phyloP scores from a whole-genome alignment of 2,797 vertebrate species.

The Silurus lanzhouensis region DNA sequence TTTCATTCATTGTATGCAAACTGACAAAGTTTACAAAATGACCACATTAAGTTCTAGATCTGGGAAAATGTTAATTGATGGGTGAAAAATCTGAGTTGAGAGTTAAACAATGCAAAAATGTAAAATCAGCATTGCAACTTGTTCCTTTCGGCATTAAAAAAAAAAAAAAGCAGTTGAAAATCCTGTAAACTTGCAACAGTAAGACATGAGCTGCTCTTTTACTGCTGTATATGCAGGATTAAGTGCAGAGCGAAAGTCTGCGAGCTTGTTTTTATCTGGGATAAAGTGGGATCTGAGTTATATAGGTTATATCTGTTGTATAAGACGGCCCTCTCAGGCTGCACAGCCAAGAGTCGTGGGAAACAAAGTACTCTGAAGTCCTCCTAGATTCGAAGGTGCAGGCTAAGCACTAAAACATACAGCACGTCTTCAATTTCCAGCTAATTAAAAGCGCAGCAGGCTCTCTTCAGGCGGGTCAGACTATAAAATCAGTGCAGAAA shows the following conservation, averaged over 20 bases:
- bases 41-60: neutral
- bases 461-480: slow-evolving; percentile 14
- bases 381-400: neutral
- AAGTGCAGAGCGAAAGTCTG: neutral
- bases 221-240: neutral
- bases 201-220: neutral
- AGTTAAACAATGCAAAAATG: neutral
- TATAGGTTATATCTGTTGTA: slow-evolving; percentile 10
- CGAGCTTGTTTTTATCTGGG: slow-evolving; percentile 2
- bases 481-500: slow-evolving; percentile 34
- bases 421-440: slow-evolving; percentile 14
- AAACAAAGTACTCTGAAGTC: neutral
- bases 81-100: neutral
- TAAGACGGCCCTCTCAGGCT: neutral
- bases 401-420: neutral
- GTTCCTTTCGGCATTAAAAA: neutral
- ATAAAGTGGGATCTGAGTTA: slow-evolving; percentile 12
- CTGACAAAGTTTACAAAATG: neutral
- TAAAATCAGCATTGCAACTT: neutral
- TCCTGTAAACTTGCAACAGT: neutral
- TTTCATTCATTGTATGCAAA: neutral
- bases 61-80: too few species aligned
- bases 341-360: neutral
- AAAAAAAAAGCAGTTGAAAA: neutral
- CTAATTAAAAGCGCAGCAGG: slow-evolving; percentile 23